Evolutionary conservation across 2,113 vertebrate species (phyloP).

Genomic region (Aramus guarauna): DNA sequence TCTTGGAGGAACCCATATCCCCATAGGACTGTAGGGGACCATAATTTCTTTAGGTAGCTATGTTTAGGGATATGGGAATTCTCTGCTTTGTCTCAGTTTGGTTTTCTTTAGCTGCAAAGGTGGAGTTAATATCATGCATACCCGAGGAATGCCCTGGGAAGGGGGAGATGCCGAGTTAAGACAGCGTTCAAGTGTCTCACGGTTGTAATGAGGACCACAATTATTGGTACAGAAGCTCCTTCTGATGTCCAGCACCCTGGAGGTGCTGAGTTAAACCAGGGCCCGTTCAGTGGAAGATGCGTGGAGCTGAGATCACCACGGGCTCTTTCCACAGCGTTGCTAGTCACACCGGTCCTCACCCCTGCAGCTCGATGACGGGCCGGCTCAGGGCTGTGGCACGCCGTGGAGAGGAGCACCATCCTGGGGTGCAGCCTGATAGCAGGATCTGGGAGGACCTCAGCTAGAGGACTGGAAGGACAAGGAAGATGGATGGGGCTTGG

Average conservation of each 20-base stretch:
- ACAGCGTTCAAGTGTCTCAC: not conserved
- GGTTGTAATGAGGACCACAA: not conserved
- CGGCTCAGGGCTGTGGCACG: fast-evolving
- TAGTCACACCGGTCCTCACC: fast-evolving
- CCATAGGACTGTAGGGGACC: not conserved
- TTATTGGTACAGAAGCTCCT: not conserved
- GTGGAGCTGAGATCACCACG: not conserved
- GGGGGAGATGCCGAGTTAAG: not conserved
- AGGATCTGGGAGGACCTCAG: not conserved
- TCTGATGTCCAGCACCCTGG: not conserved
- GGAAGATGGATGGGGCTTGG: not conserved
- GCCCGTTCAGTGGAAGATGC: not conserved
- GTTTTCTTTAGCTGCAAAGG: not conserved
- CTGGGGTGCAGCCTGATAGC: no score
- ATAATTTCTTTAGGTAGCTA: not conserved
- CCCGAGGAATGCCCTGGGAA: not conserved
- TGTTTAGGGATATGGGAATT: not conserved
- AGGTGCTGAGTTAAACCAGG: not conserved
- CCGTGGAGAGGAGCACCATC: no score
- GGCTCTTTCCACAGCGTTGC: not conserved
- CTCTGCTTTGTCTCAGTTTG: not conserved
- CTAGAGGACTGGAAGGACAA: not conserved
- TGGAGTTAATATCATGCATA: not conserved
- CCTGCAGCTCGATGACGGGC: fast-evolving
- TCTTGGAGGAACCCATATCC: not conserved